Percentiles rank a stretch among this genome's conserved stretches.
These are phyloP conservation scores for Tolypeutes matacus DNA, from an alignment of 2,797 vertebrate species.

Conservation along the genomic window DNA sequence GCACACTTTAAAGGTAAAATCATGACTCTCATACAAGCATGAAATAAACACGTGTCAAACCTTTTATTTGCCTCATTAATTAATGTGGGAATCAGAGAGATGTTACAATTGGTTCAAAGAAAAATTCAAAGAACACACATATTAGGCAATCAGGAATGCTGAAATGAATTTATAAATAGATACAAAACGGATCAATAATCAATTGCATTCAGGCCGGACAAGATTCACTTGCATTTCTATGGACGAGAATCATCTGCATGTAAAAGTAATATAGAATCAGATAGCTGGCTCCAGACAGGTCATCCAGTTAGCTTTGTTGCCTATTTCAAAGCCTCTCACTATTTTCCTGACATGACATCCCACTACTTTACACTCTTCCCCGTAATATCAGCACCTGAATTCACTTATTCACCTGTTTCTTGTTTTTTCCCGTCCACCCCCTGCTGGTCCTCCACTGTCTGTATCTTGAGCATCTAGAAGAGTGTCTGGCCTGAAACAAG, in stretches of 20 bases:
- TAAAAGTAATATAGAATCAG: background rate
- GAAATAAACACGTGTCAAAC: background rate
- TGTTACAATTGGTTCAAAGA: background rate
- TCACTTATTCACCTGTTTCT: background rate
- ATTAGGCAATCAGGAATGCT: background rate
- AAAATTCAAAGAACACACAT: background rate
- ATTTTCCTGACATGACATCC: background rate
- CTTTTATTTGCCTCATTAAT: background rate
- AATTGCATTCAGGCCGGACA: background rate
- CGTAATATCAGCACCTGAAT: background rate
- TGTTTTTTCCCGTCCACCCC: background rate
- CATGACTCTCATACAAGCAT: slow-evolving; percentile 28
- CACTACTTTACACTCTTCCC: background rate
- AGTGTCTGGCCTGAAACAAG: background rate
- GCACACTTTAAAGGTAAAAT: slow-evolving; percentile 16
- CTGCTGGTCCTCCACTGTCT: background rate
- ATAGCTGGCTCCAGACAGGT: too few species aligned
- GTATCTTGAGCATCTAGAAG: background rate
- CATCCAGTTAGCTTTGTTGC: background rate
- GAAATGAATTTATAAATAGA: background rate
- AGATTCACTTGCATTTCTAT: background rate
- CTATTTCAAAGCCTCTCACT: background rate
- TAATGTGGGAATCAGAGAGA: background rate
- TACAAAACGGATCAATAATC: background rate
- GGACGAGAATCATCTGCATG: background rate